Conservation (phyloP, 2,888 invertebrate genomes). For the Heliconius charithonia region DNA sequence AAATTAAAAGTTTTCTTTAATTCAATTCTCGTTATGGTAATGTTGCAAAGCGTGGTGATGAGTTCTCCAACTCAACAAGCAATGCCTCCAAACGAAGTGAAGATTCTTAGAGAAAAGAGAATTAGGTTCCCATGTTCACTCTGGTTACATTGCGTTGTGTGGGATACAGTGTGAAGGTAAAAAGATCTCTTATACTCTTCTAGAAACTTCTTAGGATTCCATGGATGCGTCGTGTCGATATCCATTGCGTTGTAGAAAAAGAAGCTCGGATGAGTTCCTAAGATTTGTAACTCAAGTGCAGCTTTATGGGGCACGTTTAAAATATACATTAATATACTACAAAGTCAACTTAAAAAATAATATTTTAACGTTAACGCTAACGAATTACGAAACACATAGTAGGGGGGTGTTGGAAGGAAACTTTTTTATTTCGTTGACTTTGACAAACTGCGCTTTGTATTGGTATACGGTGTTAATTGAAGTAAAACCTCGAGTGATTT, state of each 20-base stretch:
- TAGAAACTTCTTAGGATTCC: background rate
- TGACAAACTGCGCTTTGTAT: slow-evolving; percentile 37
- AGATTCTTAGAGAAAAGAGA: no score
- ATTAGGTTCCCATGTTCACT: background rate
- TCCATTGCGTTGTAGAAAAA: no score
- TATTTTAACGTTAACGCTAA: background rate
- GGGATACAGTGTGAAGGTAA: background rate
- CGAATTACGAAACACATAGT: background rate
- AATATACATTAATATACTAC: no score
- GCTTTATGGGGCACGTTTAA: no score
- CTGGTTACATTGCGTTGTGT: background rate
- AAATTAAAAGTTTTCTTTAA: no score
- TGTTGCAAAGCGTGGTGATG: no score
- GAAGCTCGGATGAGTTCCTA: no score
- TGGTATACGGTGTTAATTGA: slow-evolving; percentile 39
- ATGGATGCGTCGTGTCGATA: no score
- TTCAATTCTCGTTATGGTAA: no score
- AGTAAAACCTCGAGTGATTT: slow-evolving; percentile 21
- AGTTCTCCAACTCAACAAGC: background rate
- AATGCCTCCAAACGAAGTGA: background rate
- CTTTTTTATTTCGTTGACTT: slow-evolving; percentile 52
- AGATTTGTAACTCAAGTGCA: no score
- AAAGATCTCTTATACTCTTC: background rate
- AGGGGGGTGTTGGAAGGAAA: slow-evolving; percentile 17
- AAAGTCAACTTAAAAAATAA: no score